Evolutionary conservation across 2,797 vertebrate species (phyloP), one percentile per base, ranked within the genome.

Genomic region (Podargus strigoides): DNA sequence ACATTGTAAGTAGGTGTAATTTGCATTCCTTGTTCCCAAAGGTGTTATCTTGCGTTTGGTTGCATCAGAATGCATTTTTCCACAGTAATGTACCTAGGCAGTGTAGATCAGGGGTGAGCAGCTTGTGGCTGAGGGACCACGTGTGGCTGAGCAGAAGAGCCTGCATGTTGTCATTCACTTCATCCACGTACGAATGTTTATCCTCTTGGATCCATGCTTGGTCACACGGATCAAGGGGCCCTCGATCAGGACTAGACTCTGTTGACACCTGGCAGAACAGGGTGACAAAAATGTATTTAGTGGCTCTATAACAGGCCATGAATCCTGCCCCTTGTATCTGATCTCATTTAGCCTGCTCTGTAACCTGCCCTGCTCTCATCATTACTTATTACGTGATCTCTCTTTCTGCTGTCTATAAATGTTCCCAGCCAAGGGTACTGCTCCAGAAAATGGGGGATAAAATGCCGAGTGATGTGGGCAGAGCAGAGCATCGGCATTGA

Each of bases 261-360:
- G n/a, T 27, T 94, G 93, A 74, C 69, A 87, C n/a, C 36, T 26
- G 69, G 4, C 39, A 34, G 82, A 42, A n/a, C 9, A 77, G 53
- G 76, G 91, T 89, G 87, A 58, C 87, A 72, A 78, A 93, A 94
- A 68, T 90, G 27, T 80, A 11, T 81, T 95, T 89, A 89, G 74
- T 73, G 55, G 47, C 47, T 92, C 67, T 66, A 8, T 46, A 41
- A 87, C 1, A 2, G 73, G 69, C 76, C 30, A 2, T 27, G 85
- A 60, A 27, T 88, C 46, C 87, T 86, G 82, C 58, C 73, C 70
- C 53, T 72, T 34, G 63, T 46, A 12, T 34, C 42, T 85, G 87
- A 76, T 78, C 79, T 93, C 12, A 1, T 89, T 94, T 85, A 88
- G 79, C 66, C 53, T 28, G 1, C 59, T 10, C 60, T 27, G 41